Conservation (phyloP, 1,140 invertebrate species). For the Lepeophtheirus salmonis region DNA sequence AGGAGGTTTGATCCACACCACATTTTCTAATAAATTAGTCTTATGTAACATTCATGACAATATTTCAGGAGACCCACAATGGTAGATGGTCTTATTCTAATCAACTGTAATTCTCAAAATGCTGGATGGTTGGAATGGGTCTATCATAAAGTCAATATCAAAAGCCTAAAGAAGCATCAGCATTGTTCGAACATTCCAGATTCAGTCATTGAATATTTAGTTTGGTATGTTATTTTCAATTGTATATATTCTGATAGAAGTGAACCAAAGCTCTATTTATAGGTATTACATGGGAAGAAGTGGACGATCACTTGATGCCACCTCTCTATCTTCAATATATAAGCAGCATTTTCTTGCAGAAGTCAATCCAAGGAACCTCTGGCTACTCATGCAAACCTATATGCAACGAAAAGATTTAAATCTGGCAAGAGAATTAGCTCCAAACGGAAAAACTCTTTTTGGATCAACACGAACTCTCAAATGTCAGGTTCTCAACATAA, state of each 20-base stretch:
- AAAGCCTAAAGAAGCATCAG: conserved; percentile 46
- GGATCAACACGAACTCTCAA: conserved; percentile 23
- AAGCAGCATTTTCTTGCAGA: conserved; percentile 74
- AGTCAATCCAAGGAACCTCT: conserved; percentile 82
- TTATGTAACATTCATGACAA: no score
- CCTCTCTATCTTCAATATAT: conserved; percentile 46
- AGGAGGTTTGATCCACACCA: no score
- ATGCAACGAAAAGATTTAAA: conserved; percentile 68
- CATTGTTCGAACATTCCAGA: conserved; percentile 52
- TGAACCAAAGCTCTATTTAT: no score
- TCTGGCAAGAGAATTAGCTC: conserved; percentile 46
- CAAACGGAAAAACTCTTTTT: conserved; percentile 8
- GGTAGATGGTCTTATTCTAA: conserved; percentile 70
- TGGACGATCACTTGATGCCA: neutral
- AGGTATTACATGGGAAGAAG: neutral
- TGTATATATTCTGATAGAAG: no score
- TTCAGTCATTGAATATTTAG: conserved; percentile 84
- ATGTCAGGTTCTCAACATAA: conserved; percentile 81
- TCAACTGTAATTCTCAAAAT: conserved; percentile 81
- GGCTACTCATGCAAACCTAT: conserved; percentile 85
- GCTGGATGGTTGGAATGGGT: conserved; percentile 98
- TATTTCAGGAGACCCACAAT: conserved; percentile 23
- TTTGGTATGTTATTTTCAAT: conserved; percentile 99
- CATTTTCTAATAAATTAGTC: no score
- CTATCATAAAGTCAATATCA: conserved; percentile 85